Base-by-base conservation (phyloP, 2,888 invertebrate species). In the Seira musarum region DNA sequence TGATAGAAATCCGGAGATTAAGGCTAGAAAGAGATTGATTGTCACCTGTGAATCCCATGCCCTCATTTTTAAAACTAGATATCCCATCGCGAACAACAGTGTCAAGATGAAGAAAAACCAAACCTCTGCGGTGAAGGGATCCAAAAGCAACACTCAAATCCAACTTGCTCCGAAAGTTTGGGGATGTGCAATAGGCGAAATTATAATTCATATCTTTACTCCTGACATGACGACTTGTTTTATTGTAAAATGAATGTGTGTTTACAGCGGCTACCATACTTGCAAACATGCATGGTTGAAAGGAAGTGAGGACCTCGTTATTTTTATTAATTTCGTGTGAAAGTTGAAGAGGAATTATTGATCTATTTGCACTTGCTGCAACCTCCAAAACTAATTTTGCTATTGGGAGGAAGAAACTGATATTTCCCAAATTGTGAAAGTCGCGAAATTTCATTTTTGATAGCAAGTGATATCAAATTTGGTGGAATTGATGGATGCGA, bases 221-320 rank as follows among this genome's bases (percentile, higher is more conserved):
- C 1, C 49, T 19, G 5, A 67, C 13, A 6, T 67, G 67, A 15
- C 24, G 8, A 49, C 49, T 67, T 1, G 49, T 49, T 49, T 35
- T 30, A 19, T 67, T 67, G 21, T 49, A 67, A 25, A 17, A 2
- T 10, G 21, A 8, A 5, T 22, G 46, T 22, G 13, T 67, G 22
- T 67, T 49, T n/a, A 15, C 22, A n/a, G 67, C 8, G 19, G 19
- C 19, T 1, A 67, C 24, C 6, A 49, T 13, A 21, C 49, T 46
- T 21, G 67, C 21, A 22, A 49, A 67, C 24, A 67, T 67, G 49
- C 67, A 67, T 1, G 67, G 46, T 3, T 67, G 67, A 22, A 67
- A 67, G 1, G 49, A 46, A 3, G 67, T 46, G 19, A 67, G 19
- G 5, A 67, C 13, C 2, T 10, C 22, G 24, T 67, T 49, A n/a